Conservation (phyloP, 1,140 invertebrate species). For the Aphidius ervi region DNA sequence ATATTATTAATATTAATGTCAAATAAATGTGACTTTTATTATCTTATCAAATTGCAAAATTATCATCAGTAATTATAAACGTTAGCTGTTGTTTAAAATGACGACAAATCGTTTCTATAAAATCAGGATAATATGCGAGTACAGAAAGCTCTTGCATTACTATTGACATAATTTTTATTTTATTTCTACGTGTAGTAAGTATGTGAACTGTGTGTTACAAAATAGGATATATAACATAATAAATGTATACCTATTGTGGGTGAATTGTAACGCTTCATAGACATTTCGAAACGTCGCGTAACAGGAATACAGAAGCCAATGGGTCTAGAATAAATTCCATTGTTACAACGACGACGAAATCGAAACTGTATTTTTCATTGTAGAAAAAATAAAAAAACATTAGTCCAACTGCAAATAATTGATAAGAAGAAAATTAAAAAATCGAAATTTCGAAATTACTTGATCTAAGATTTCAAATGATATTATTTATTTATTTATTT, state of each 20-base stretch:
- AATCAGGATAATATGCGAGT: slow-evolving; percentile 16
- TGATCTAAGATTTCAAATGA: too few relatives aligned
- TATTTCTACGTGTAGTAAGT: too few relatives aligned
- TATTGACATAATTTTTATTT: too few relatives aligned
- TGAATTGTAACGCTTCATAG: slow-evolving; percentile 23
- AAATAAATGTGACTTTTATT: not conserved
- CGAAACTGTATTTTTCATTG: too few relatives aligned
- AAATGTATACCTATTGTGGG: slow-evolving; percentile 4
- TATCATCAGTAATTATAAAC: slow-evolving; percentile 15
- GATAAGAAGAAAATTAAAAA: too few relatives aligned
- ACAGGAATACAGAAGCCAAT: slow-evolving; percentile 14
- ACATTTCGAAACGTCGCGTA: slow-evolving; percentile 21
- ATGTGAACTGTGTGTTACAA: not conserved
- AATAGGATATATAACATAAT: slow-evolving; percentile 1
- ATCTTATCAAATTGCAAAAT: not conserved
- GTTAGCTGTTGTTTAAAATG: slow-evolving; percentile 15
- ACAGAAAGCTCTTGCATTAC: not conserved
- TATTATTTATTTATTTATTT: too few relatives aligned
- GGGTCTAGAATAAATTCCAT: not conserved
- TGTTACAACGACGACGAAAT: not conserved
- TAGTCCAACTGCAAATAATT: too few relatives aligned
- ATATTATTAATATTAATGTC: too few relatives aligned
- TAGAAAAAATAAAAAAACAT: too few relatives aligned
- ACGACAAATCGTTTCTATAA: slow-evolving; percentile 17
- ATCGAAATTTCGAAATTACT: too few relatives aligned